A percentile compares a stretch with the other conserved stretches of the same genome.
Evolutionary conservation across 2,888 invertebrate genomes (phyloP).

Genomic region (Carabus problematicus): DNA sequence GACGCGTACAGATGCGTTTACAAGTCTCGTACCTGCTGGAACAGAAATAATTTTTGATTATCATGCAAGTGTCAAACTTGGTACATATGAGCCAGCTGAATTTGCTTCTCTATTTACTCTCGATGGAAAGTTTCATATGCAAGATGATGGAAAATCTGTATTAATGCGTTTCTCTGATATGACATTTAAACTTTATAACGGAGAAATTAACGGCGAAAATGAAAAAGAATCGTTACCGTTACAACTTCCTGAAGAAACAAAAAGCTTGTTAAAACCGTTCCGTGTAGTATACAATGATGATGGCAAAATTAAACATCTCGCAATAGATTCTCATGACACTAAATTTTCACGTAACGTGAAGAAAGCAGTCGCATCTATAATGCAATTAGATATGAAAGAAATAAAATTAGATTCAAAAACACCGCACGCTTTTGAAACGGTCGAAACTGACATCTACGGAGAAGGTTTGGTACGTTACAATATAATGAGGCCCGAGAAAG

Average conservation of each 20-base stretch:
- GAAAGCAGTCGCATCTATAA: slow-evolving; percentile 55
- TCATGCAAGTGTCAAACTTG: slow-evolving; percentile 54
- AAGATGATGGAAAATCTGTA: slow-evolving; percentile 50
- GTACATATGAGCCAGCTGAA: slow-evolving; percentile 52
- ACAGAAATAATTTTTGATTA: slow-evolving; percentile 60
- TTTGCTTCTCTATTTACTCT: slow-evolving; percentile 55
- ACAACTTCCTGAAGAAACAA: slow-evolving; percentile 31
- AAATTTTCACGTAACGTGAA: slow-evolving; percentile 56
- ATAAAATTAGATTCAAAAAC: slow-evolving; percentile 47
- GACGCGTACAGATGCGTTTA: slow-evolving; percentile 17
- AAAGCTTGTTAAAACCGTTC: slow-evolving; percentile 48
- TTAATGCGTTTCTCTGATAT: slow-evolving; percentile 52
- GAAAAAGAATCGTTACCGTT: slow-evolving; percentile 10
- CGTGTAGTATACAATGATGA: slow-evolving; percentile 47
- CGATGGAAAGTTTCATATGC: slow-evolving; percentile 53
- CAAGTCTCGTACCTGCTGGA: slow-evolving; percentile 20
- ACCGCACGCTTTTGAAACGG: slow-evolving; percentile 51
- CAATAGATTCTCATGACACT: slow-evolving; percentile 50
- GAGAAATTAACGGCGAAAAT: slow-evolving; percentile 42
- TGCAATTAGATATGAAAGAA: slow-evolving; percentile 56
- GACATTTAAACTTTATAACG: slow-evolving; percentile 54
- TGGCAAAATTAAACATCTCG: slow-evolving; percentile 53
- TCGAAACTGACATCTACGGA: slow-evolving; percentile 57
- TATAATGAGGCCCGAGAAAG: slow-evolving; percentile 49
- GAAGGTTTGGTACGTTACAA: slow-evolving; percentile 53